Base-by-base conservation (phyloP, 2,113 vertebrate species). In the Ammodytes marinus region DNA sequence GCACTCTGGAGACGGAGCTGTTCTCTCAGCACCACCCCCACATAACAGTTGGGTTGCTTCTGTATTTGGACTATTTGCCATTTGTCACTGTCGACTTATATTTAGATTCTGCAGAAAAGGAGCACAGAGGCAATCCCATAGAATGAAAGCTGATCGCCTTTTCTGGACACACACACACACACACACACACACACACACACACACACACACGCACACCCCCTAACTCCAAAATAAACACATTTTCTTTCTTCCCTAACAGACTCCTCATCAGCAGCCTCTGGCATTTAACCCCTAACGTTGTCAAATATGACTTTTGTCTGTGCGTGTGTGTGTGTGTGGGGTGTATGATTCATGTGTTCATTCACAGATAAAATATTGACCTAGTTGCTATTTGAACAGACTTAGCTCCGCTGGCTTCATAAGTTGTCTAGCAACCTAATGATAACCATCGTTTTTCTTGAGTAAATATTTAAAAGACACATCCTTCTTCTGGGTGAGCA, bases 1-100 rank as follows among this genome's bases (percentile, higher is more conserved):
- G 82, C 66, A 79, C 82, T 85, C 70, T 82, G 82, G 79, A 89
- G 85, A 85, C 52, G 95, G 95, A 96, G 95, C 96, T 95, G 95
- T 95, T 94, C 95, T 86, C 95, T 96, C 96, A 96, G 96, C 95
- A 96, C 97, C 96, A 96, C 95, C 95, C 94, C 91, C 91, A 88
- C 90, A 82, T 79, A 87, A 86, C 85, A 91, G 90, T 92, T 92
- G 93, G 93, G 87, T 71, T 88, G 89, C 84, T 86, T 50, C 91
- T 91, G 87, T 86, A 94, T 93, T 92, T 91, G 91, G 90, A 90
- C 69, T 84, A 83, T 93, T 93, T 92, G 91, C 93, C 93, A 93
- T 27, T 27, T 27, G 27, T 27, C 27, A 27, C 27, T n/a, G n/a
- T 78, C 80, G 73, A 46, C 43, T 69, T 93, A 89, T 90, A 91